Base-by-base conservation (phyloP, 2,888 invertebrate species). In the Melolontha melolontha region DNA sequence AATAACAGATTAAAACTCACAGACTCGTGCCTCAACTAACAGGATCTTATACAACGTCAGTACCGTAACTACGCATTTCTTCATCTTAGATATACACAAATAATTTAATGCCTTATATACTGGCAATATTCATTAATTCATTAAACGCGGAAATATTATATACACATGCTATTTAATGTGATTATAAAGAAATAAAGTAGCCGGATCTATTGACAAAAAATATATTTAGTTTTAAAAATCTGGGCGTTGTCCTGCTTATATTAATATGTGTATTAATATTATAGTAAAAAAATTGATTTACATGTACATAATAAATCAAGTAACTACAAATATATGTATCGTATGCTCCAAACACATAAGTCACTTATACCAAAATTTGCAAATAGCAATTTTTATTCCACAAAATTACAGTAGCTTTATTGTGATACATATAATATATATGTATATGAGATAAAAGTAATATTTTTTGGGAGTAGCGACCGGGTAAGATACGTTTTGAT, bases 21-120 rank as follows among this genome's bases (percentile, higher is more conserved):
- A 34, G 57, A 66, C 66, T 66, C 66, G 66, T 66, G 66, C 66
- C 59, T 62, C 34, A 34, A 62, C 34, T 47, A 62, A 62, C 47
- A 62, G 39, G 44, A 62, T 44, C 59, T 47, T 62, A 34, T 29
- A 34, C 51, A 52, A 49, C 22, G 29, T 49, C 59, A 47, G 44
- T 47, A 34, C 59, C 59, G 44, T 62, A 62, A 62, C 29, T 42
- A 1, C 34, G 59, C 47, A 40, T 54, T 54, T 54, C 54, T 29
- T 42, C 39, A 62, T 62, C 47, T 41, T 47, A 62, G 47, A 62
- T 62, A 62, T 62, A 41, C 34, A 22, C 34, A 62, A 62, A 62
- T 62, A 62, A 62, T 62, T 47, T 62, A 62, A 62, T 62, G 59
- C 59, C 47, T 62, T 62, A n/a, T 34, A 47, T 47, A 42, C 34